These are phyloP conservation scores for Phataginus tetradactyla DNA, from an alignment of 2,797 vertebrate species.

Conservation along the genomic window DNA sequence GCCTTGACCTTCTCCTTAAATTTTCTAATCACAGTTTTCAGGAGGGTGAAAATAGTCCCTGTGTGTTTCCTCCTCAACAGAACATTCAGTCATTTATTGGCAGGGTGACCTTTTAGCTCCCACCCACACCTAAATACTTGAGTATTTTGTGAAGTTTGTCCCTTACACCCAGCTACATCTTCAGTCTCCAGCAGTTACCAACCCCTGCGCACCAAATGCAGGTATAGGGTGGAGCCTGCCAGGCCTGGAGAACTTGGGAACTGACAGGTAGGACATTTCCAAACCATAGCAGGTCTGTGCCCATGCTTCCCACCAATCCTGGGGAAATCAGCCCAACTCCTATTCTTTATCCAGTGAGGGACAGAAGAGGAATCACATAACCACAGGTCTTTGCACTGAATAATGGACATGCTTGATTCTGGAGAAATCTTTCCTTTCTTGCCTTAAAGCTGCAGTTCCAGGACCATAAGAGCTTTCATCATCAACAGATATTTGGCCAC, in stretches of 20 bases:
- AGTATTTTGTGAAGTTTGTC: background rate
- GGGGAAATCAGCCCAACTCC: background rate
- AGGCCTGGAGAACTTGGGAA: background rate
- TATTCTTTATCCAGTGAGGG: background rate
- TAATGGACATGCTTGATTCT: background rate
- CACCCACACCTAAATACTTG: background rate
- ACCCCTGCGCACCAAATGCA: rapidly evolving
- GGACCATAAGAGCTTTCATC: background rate
- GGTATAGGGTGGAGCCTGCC: background rate
- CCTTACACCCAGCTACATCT: background rate
- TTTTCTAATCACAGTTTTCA: conserved; percentile 50
- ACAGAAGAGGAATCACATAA: background rate
- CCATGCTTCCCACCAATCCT: background rate
- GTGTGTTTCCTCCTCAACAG: background rate
- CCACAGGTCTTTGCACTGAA: background rate
- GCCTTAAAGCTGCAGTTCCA: background rate
- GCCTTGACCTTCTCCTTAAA: conserved; percentile 26
- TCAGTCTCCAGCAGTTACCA: background rate
- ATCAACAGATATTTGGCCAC: background rate
- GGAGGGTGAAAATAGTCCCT: conserved; percentile 30
- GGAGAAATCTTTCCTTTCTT: conserved; percentile 21
- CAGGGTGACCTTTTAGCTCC: conserved; percentile 3
- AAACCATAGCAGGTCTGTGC: background rate
- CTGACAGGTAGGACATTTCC: background rate
- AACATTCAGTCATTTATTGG: background rate